Evolutionary conservation across 2,888 invertebrate species (phyloP), one percentile per base, ranked within the genome.

Genomic region (Aphelenchoides bicaudatus): DNA sequence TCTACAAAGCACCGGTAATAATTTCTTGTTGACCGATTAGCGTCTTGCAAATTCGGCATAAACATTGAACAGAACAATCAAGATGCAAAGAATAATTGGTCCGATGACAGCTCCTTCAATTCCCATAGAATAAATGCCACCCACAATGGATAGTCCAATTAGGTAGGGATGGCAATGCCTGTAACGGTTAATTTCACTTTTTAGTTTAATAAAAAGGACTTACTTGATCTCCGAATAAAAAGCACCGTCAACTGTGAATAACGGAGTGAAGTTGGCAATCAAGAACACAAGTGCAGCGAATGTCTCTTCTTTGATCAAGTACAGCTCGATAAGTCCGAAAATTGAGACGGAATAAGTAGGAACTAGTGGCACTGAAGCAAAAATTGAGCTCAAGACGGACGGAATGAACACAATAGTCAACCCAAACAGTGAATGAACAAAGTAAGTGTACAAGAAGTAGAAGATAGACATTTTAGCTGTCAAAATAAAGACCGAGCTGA

Each of bases 371-470:
- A 96, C 88, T 1, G 93, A 96, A 1, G 91, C 94, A 75, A 98
- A 84, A 55, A 94, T 84, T 1, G 91, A 89, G 0, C 93, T 96
- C 73, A 93, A 82, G 48, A 88, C 90, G 87, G 72, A 75, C 1
- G 75, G 75, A 5, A 66, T 39, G 28, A 53, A 52, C 31, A 96
- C 90, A 61, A 98, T 89, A 81, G 91, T 90, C 27, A 85, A 89
- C 58, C 89, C 89, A 79, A 96, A 94, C 10, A 96, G 83, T 67
- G 90, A 91, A 81, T 98, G 96, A 52, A 91, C 88, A 63, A 96
- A 86, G 91, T 94, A 98, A 0, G 96, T 96, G 87, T 94, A 98
- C 65, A 96, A 84, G 0, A 94, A 96, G 80, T 98, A 96, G 82
- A 98, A 98, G 0, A 89, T 84, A 0, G 92, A 90, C 86, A 96